phyloP scores from a whole-genome alignment of 37 sponge, comb jelly and placozoan genomes.

The Chondrilla cf. caribensis region DNA sequence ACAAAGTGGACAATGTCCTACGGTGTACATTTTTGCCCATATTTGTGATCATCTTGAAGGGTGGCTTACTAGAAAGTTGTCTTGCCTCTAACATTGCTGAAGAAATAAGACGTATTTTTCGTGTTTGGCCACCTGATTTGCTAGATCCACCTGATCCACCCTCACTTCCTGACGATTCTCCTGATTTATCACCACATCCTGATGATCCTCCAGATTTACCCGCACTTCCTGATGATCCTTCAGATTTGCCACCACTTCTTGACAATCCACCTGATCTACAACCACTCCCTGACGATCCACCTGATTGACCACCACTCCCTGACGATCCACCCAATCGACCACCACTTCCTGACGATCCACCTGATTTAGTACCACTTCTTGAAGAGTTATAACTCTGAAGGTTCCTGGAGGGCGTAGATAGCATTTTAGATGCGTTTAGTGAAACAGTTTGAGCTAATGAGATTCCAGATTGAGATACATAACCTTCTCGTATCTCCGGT shows the following conservation, averaged over 20 bases:
- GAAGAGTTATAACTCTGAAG: not conserved
- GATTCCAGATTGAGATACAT: not conserved
- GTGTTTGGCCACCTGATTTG: no score
- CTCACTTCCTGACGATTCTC: not conserved
- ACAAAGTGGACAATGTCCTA: not conserved
- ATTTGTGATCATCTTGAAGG: not conserved
- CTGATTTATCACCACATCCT: slow-evolving; percentile 3
- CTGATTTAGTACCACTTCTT: not conserved
- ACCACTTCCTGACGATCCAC: not conserved
- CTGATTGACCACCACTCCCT: not conserved
- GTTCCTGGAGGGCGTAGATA: not conserved
- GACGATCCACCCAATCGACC: not conserved
- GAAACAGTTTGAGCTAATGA: not conserved
- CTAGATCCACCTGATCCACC: not conserved
- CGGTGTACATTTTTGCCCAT: not conserved
- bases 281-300: not conserved
- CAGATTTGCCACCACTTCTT: not conserved
- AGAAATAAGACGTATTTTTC: no score
- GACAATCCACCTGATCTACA: not conserved
- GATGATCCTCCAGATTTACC: slow-evolving; percentile 13
- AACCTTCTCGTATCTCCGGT: slow-evolving; percentile 25
- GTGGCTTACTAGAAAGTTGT: not conserved
- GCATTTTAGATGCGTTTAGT: not conserved
- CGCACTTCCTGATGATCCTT: not conserved
- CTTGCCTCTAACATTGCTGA: no score